phyloP scores from a whole-genome alignment of 1,140 invertebrate species.

The Meloidogyne chitwoodi region DNA sequence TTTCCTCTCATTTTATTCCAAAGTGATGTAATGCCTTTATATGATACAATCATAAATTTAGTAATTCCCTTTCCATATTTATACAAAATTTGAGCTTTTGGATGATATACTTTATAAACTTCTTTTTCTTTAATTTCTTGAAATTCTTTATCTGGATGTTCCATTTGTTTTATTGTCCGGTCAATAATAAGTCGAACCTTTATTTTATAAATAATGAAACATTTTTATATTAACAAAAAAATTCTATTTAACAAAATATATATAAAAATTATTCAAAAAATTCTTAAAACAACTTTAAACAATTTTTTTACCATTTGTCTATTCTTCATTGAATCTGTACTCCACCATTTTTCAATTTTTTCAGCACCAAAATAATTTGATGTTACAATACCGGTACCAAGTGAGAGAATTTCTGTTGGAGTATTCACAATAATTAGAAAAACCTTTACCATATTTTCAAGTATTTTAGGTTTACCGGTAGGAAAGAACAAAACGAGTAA shows the following conservation, averaged over 20 bases:
- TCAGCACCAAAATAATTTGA: not conserved
- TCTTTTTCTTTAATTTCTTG: not conserved
- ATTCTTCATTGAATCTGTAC: not conserved
- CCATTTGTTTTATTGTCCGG: not conserved
- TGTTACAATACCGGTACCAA: not conserved
- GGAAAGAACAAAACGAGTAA: not conserved
- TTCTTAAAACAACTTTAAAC: no score
- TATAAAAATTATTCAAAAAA: no score
- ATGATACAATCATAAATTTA: not conserved
- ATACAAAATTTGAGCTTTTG: not conserved
- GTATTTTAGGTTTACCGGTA: no score
- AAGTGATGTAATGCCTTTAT: not conserved
- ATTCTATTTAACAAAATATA: no score
- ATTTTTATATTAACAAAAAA: no score
- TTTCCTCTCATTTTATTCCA: no score
- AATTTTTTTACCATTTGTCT: not conserved
- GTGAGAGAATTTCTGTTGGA: constrained; percentile 6
- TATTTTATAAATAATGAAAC: not conserved
- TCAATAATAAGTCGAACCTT: not conserved
- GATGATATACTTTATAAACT: not conserved
- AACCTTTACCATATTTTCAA: not conserved
- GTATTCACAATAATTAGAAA: constrained; percentile 8
- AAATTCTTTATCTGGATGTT: not conserved
- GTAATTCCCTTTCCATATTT: not conserved
- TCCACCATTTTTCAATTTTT: not conserved